phyloP scores from a whole-genome alignment of 2,113 vertebrate species.

The Falco punctatus region DNA sequence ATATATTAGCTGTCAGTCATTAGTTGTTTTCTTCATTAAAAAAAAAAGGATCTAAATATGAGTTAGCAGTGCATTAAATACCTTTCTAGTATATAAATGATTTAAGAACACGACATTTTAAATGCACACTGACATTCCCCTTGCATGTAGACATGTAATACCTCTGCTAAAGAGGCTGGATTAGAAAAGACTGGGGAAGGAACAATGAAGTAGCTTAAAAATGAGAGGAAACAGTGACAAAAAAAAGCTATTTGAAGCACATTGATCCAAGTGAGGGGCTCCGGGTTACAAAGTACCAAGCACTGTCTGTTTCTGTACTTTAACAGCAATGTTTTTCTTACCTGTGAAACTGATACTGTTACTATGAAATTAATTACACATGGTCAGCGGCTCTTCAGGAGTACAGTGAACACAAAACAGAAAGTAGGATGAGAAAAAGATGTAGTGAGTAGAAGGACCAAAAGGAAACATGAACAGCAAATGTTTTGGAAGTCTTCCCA shows the following conservation, averaged over 20 bases:
- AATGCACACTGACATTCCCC: slow-evolving; percentile 30
- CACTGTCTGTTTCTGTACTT: not conserved
- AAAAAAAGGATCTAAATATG: slow-evolving; percentile 10
- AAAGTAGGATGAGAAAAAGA: not conserved
- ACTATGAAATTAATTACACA: not conserved
- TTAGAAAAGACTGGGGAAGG: not conserved
- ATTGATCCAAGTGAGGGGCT: not conserved
- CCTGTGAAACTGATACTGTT: not conserved
- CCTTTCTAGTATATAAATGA: slow-evolving; percentile 49
- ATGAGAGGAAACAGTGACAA: not conserved
- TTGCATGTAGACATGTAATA: not conserved
- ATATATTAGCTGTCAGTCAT: slow-evolving; percentile 26
- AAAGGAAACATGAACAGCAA: not conserved
- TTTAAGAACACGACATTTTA: slow-evolving; percentile 46
- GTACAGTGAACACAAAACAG: not conserved
- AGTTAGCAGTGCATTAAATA: slow-evolving; percentile 59
- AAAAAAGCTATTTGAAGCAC: not conserved
- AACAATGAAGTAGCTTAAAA: not conserved
- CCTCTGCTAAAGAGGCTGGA: not conserved
- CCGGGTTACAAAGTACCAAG: not conserved
- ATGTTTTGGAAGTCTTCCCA: not conserved
- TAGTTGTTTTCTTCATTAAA: slow-evolving; percentile 33
- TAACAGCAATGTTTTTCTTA: not conserved
- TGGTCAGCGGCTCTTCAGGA: not conserved
- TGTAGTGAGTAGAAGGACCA: not conserved